Base-by-base conservation (phyloP, 2,113 vertebrate species). In the Athene cunicularia region DNA sequence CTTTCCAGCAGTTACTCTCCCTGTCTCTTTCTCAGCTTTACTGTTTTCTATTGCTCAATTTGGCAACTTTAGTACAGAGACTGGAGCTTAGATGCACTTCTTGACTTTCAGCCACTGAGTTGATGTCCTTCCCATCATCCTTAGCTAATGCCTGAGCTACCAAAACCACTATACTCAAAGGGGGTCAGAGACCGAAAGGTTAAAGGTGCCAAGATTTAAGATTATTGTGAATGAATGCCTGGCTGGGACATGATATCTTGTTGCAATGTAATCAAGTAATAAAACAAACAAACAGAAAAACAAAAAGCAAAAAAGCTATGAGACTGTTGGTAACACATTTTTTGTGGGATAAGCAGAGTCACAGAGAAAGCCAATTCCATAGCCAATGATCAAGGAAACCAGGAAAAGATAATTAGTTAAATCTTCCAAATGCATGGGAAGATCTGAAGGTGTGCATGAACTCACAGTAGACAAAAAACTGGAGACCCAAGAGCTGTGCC, bases 371-470 rank as follows among this genome's bases (percentile, higher is more conserved):
- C 21, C 58, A 55, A 66, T 91, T 80, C 35, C n/a, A 12, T 12
- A 58, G 27, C 8, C 84, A 70, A 74, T 0, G 1, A 59, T 66
- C 15, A 74, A 86, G 49, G 16, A 86, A 84, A 74, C 7, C 4
- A 35, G 27, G 49, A 81, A 66, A 50, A 73, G 1, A 2, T 23
- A 82, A 45, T 9, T 41, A 71, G 50, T 72, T 20, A 58, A 5
- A 35, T 24, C 28, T 86, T 73, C 55, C 27, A 88, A 37, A 71
- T 41, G 6, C 6, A n/a, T 0, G 0, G 37, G 14, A 47, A 32
- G 9, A 70, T 62, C 14, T 1, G 3, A 64, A 80, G 52, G 27
- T n/a, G 11, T 12, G 3, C 22, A 17, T 41, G 59, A 73, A 70
- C 16, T 45, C 59, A 87, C 5, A 37, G 9, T 2, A 79, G 37